These are phyloP conservation scores for Oncorhynchus keta DNA, from an alignment of 2,113 vertebrate genomes.

Conservation along the genomic window DNA sequence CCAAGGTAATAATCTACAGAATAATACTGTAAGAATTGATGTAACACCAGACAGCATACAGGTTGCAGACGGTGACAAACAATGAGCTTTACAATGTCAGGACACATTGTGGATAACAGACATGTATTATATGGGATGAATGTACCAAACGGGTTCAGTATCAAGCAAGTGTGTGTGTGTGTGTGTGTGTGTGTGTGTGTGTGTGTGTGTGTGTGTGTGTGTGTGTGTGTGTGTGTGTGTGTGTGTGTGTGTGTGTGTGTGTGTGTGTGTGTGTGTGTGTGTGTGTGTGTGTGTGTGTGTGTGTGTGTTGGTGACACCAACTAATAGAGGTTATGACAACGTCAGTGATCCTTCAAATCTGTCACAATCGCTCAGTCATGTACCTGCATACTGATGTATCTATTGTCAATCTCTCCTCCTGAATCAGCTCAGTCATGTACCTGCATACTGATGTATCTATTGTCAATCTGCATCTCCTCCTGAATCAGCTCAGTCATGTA, in stretches of 20 bases:
- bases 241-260: slow-evolving; percentile 20
- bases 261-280: not conserved
- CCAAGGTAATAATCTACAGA: too few species aligned
- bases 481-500: too few species aligned
- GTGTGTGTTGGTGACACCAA: slow-evolving; percentile 18
- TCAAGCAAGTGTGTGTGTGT: slow-evolving; percentile 56
- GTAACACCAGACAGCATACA: slow-evolving; percentile 52
- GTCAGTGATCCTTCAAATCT: slow-evolving; percentile 46
- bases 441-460: slow-evolving; percentile 56
- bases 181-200: not conserved
- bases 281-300: not conserved
- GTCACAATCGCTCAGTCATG: slow-evolving; percentile 53
- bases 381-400: slow-evolving; percentile 59
- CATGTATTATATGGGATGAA: slow-evolving; percentile 83
- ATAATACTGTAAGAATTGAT: not conserved
- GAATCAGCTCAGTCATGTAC: slow-evolving; percentile 50
- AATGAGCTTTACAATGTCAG: slow-evolving; percentile 45
- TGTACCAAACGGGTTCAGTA: slow-evolving; percentile 73
- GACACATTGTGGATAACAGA: slow-evolving; percentile 43
- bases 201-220: too few species aligned
- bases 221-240: not conserved
- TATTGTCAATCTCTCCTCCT: slow-evolving; percentile 52
- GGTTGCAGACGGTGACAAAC: slow-evolving; percentile 59
- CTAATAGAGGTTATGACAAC: slow-evolving; percentile 59
- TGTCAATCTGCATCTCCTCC: slow-evolving; percentile 55